phyloP scores from a whole-genome alignment of 1,140 invertebrate genomes.

The Drosophila littoralis region DNA sequence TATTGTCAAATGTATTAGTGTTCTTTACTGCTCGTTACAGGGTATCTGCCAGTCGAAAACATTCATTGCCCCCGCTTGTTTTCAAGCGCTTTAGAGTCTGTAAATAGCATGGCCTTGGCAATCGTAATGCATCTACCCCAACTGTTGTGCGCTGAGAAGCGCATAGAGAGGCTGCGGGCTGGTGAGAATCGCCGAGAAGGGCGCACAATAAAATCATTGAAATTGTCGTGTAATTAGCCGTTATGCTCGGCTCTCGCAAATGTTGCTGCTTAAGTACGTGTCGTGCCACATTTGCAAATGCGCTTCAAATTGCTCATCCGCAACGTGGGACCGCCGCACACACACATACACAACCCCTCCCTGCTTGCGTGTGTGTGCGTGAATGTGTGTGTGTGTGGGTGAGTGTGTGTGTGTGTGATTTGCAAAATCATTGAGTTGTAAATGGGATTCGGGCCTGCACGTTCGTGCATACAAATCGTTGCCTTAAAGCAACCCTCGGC shows the following conservation, averaged over 20 bases:
- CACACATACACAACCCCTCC: neutral
- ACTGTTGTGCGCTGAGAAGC: conserved; percentile 9
- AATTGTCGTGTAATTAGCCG: conserved; percentile 50
- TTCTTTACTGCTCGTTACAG: neutral
- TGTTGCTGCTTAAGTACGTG: conserved; percentile 55
- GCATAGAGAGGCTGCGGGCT: conserved; percentile 1
- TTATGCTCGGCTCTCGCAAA: conserved; percentile 41
- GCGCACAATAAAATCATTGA: conserved; percentile 32
- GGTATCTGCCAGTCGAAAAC: neutral
- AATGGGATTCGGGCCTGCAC: conserved; percentile 51
- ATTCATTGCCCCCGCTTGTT: neutral
- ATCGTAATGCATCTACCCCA: conserved; percentile 31
- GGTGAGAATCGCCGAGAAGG: conserved; percentile 18
- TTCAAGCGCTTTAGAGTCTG: conserved; percentile 11
- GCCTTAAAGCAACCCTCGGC: conserved; percentile 49
- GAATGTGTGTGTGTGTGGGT: conserved; percentile 10
- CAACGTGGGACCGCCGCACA: neutral
- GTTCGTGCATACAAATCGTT: conserved; percentile 58
- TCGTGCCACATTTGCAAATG: conserved; percentile 55
- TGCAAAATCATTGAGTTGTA: conserved; percentile 60
- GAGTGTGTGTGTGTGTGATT: conserved; percentile 38
- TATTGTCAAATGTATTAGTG: neutral
- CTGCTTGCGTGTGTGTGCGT: conserved; percentile 3
- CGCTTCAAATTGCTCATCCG: conserved; percentile 55
- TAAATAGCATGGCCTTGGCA: conserved; percentile 1